Percentiles rank a stretch among this genome's conserved stretches.
These are phyloP conservation scores for Chascanopsetta lugubris DNA, from an alignment of 2,113 vertebrate genomes.

Conservation along the genomic window DNA sequence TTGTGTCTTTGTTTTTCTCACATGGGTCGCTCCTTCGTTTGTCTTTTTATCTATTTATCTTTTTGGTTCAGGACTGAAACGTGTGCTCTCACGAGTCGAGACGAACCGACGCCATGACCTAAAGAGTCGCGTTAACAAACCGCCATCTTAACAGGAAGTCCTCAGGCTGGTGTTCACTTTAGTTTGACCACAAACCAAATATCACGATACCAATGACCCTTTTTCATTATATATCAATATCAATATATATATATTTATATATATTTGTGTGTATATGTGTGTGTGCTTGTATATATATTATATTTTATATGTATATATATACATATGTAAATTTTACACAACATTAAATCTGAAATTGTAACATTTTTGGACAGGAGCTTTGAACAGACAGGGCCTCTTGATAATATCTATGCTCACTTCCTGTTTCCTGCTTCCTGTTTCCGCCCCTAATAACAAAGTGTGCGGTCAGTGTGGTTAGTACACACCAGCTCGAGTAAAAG, in stretches of 20 bases:
- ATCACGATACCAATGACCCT: conserved; percentile 41
- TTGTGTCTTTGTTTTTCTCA: conserved; percentile 43
- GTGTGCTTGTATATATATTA: conserved; percentile 38
- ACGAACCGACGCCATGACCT: conserved; percentile 28
- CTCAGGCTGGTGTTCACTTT: conserved; percentile 35
- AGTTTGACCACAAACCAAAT: conserved; percentile 22
- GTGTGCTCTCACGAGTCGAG: conserved; percentile 22
- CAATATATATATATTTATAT: no score
- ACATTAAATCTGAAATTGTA: conserved; percentile 62
- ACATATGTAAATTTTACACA: conserved; percentile 55
- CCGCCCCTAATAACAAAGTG: background rate
- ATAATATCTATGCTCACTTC: conserved; percentile 26
- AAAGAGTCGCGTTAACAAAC: conserved; percentile 32
- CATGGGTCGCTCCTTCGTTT: conserved; percentile 6
- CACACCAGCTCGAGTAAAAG: conserved; percentile 20
- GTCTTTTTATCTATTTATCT: no score
- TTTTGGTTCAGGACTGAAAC: conserved; percentile 19
- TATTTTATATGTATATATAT: conserved; percentile 36
- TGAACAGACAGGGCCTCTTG: conserved; percentile 50
- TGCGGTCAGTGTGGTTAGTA: no score
- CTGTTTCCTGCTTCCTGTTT: conserved; percentile 2
- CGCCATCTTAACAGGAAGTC: conserved; percentile 11
- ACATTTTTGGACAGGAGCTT: conserved; percentile 63
- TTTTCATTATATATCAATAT: conserved; percentile 48
- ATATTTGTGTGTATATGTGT: conserved; percentile 35